phyloP scores from a whole-genome alignment of 2,113 vertebrate species.

The Tetrax tetrax region DNA sequence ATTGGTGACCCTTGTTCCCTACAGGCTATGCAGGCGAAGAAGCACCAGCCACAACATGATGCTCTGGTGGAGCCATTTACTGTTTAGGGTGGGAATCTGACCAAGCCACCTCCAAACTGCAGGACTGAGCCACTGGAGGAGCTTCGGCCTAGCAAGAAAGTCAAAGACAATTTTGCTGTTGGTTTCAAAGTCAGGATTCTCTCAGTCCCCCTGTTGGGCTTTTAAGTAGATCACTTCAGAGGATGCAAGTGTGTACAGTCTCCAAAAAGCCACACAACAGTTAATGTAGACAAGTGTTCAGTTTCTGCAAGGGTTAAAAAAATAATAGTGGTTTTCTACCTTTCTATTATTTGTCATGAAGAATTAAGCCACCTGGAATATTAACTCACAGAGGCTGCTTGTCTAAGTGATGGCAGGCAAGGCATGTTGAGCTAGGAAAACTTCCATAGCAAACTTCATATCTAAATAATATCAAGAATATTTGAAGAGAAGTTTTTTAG shows the following conservation, averaged over 20 bases:
- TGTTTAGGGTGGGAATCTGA: neutral
- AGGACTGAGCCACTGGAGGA: neutral
- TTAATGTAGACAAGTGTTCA: neutral
- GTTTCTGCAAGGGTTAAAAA: neutral
- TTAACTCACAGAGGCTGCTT: slow-evolving; percentile 34
- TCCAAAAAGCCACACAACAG: neutral
- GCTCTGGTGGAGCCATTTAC: accelerated
- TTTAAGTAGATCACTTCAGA: neutral
- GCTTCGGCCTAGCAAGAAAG: neutral
- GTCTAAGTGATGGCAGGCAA: slow-evolving; percentile 11
- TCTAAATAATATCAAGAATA: neutral
- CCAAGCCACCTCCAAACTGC: neutral
- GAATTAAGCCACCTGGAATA: slow-evolving; percentile 46
- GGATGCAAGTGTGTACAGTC: neutral
- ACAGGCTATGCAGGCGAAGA: neutral
- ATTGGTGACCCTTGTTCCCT: neutral
- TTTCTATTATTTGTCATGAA: slow-evolving; percentile 35
- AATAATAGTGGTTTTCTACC: neutral
- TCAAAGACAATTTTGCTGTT: neutral
- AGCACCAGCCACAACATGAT: accelerated
- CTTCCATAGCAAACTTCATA: slow-evolving; percentile 2
- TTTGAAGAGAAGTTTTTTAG: neutral
- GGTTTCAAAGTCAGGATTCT: neutral
- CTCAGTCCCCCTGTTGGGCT: neutral
- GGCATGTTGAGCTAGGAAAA: slow-evolving; percentile 14